Base-by-base conservation (phyloP, 2,797 vertebrate species). In the Acanthopagrus latus region DNA sequence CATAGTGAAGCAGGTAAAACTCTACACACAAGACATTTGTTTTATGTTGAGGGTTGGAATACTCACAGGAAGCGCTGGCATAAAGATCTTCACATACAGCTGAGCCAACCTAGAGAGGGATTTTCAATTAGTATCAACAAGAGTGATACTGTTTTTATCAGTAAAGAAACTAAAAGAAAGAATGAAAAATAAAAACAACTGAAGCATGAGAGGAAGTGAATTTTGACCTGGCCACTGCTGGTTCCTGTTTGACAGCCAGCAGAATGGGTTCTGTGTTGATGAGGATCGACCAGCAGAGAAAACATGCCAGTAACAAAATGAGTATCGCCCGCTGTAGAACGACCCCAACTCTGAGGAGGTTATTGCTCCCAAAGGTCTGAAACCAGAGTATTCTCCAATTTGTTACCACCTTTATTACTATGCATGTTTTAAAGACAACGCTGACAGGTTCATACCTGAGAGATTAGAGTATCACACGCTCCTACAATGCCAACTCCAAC, bases 31-130 rank as follows among this genome's bases (percentile, higher is more conserved):
- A 25, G 50, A 18, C 13, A 27, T 1, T 1, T 13, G 33, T 51
- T 18, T 16, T 11, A 44, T 21, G 2, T 0, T 12, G 21, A 52
- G 18, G 11, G 47, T 33, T 23, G 25, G 25, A 25, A 69, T 81
- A 97, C 97, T 96, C 94, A 99, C 98, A 13, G 97, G 97, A 76
- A 99, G 96, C 1, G 96, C 96, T 29, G 97, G 96, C 89, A 98
- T 96, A 76, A 97, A 98, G 88, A 97, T 95, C 90, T 95, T 95
- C 88, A 99, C 97, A 3, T 99, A 99, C 65, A 93, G 38, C 88
- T 98, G 97, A 64, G 97, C 93, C 69, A 98, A 78, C 90, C 98
- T 99, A 74, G 55, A 66, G 12, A 80, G 29, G 83, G 7, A 70
- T 57, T 67, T 46, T 13, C 3, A 6, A 52, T 80, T 46, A 81